Evolutionary conservation across 37 sponge, comb jelly and placozoan genomes (phyloP), one percentile per base, ranked within the genome.

Genomic region (Ianthella basta): DNA sequence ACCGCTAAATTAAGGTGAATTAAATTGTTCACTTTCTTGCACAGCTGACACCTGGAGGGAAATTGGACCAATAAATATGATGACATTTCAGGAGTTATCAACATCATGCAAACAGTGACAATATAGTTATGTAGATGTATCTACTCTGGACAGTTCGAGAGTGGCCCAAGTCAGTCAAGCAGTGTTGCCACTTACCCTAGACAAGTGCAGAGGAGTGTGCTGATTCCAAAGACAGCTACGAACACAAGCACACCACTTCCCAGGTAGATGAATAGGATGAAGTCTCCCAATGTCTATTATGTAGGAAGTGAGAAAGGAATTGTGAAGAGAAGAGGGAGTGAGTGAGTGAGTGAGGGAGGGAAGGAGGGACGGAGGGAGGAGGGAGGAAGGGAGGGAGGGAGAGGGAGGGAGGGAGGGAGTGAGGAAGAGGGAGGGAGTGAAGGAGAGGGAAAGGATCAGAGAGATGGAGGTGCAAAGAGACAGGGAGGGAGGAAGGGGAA

Each of bases 171-270:
- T n/a, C n/a, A n/a, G n/a, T n/a, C n/a, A n/a, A n/a, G 66, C 29
- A 64, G 66, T 10, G 6, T 8, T 64, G 66, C 50, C 50, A 44
- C 50, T 44, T 8, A 44, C 50, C 50, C 50, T 8, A 24, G 24
- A 13, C 78, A 24, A 23, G 78, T 53, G 15, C 78, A 75, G 3
- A 75, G 54, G 0, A 75, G 44, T 12, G 39, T 12, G 1, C 14
- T 1, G 2, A 50, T 14, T 44, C 54, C 78, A 18, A 75, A 23
- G 3, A 75, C 1, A 40, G 78, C 78, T 50, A 75, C 78, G 10
- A 75, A 41, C 53, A 75, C 23, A 3, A 75, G 37, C 1, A 75
- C 53, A 53, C 78, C 78, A 41, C 53, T 40, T 3, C 78, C 78
- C 8, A 75, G 10, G 54, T 75, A 75, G 21, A 75, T 24, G 10